A percentile compares a stretch with the other conserved stretches of the same genome.
Evolutionary conservation across 2,797 vertebrate genomes (phyloP).

Genomic region (Paguma larvata): DNA sequence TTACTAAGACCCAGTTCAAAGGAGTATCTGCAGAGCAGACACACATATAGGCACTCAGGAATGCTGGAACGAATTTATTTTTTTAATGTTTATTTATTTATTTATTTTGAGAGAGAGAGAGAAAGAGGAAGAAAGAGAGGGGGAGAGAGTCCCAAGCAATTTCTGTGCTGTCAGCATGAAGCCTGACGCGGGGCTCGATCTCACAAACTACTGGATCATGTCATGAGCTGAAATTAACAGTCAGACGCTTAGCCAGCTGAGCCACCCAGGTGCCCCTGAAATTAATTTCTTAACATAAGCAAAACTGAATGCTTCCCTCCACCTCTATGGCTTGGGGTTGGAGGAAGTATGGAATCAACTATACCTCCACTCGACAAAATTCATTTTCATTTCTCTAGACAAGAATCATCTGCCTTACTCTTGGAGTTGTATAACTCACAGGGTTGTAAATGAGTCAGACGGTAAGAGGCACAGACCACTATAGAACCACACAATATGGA

Average conservation of each 20-base stretch:
- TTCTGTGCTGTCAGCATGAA: too few relatives aligned
- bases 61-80: background rate
- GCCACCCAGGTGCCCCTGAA: too few relatives aligned
- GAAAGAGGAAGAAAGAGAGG: too few relatives aligned
- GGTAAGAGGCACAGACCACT: background rate
- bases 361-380: background rate
- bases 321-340: background rate
- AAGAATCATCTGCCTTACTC: background rate
- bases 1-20: background rate
- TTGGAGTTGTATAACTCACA: background rate
- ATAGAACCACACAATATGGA: background rate
- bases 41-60: background rate
- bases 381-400: background rate
- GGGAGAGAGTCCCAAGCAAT: too few relatives aligned
- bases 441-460: background rate
- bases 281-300: background rate
- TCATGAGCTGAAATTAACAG: too few relatives aligned
- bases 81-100: too few relatives aligned
- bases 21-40: background rate
- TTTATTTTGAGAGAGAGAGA: too few relatives aligned
- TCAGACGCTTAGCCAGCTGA: too few relatives aligned
- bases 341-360: background rate
- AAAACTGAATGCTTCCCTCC: background rate
- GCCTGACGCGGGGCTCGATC: too few relatives aligned
- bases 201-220: too few relatives aligned